Conservation (phyloP, 2,113 vertebrate genomes). For the Notechis scutatus region DNA sequence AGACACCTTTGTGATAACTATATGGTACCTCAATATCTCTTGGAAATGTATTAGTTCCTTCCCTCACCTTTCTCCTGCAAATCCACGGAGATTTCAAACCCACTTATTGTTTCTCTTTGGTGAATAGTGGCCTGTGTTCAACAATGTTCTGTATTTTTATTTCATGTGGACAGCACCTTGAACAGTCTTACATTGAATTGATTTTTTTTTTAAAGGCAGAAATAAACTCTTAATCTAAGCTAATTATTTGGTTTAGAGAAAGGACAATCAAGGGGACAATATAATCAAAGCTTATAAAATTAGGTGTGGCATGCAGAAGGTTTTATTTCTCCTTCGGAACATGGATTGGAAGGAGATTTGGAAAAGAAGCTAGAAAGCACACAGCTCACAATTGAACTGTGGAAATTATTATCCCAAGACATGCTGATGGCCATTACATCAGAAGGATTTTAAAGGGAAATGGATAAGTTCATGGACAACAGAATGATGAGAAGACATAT, state of each 20-base stretch:
- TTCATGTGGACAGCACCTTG: not conserved
- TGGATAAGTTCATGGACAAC: not conserved
- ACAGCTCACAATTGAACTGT: not conserved
- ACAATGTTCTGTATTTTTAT: not conserved
- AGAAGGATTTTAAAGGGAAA: not conserved
- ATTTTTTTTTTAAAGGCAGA: not conserved
- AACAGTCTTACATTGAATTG: not conserved
- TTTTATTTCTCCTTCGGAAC: not conserved
- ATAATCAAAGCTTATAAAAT: not conserved
- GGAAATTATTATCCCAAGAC: not conserved
- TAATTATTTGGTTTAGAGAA: not conserved
- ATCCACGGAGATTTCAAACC: not conserved
- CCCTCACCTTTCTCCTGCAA: not conserved
- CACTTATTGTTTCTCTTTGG: not conserved
- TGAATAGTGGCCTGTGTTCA: not conserved
- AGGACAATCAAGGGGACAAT: not conserved
- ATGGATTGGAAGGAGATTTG: not conserved
- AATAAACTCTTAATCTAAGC: not conserved
- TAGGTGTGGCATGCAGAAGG: not conserved
- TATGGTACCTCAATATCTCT: not conserved
- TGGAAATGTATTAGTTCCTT: not conserved
- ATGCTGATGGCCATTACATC: not conserved
- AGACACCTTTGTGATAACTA: not conserved
- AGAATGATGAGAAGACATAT: not conserved
- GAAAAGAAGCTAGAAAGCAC: not conserved